A percentile compares a stretch with the other conserved stretches of the same genome.
Evolutionary conservation across 1,140 invertebrate genomes (phyloP).

Genomic region (Orussus abietinus): DNA sequence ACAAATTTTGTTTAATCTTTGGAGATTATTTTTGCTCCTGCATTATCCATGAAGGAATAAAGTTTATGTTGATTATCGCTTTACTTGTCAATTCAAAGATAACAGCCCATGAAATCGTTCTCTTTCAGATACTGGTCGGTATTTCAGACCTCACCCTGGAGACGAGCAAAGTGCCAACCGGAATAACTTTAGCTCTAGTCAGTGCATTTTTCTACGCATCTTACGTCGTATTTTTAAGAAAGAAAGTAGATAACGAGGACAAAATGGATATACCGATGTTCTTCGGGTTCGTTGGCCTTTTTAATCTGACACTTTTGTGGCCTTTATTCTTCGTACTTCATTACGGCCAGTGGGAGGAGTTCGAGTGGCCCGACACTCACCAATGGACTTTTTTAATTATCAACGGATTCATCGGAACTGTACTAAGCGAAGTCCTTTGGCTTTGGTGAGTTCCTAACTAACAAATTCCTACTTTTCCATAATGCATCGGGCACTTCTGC

Average conservation of each 20-base stretch:
- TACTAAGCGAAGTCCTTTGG: constrained; percentile 83
- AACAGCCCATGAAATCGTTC: constrained; percentile 17
- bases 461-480: constrained; percentile 5
- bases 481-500: not conserved
- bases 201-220: constrained; percentile 82
- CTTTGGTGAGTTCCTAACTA: constrained; percentile 69
- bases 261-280: constrained; percentile 87
- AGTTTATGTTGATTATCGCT: constrained; percentile 9
- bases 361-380: constrained; percentile 74
- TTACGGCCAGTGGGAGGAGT: constrained; percentile 71
- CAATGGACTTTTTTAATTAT: constrained; percentile 76
- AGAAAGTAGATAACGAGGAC: constrained; percentile 81
- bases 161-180: constrained; percentile 60
- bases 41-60: constrained; percentile 2
- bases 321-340: constrained; percentile 82
- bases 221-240: constrained; percentile 77
- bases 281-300: constrained; percentile 87
- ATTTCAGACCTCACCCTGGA: constrained; percentile 64
- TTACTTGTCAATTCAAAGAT: constrained; percentile 12
- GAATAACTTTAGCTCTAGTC: constrained; percentile 71
- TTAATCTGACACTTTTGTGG: constrained; percentile 78
- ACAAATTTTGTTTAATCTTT: too few relatives aligned
- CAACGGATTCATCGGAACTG: constrained; percentile 84
- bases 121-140: constrained; percentile 64
- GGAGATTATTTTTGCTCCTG: too few relatives aligned